Conservation (phyloP, 2,888 invertebrate species). For the Platycnemis pennipes region DNA sequence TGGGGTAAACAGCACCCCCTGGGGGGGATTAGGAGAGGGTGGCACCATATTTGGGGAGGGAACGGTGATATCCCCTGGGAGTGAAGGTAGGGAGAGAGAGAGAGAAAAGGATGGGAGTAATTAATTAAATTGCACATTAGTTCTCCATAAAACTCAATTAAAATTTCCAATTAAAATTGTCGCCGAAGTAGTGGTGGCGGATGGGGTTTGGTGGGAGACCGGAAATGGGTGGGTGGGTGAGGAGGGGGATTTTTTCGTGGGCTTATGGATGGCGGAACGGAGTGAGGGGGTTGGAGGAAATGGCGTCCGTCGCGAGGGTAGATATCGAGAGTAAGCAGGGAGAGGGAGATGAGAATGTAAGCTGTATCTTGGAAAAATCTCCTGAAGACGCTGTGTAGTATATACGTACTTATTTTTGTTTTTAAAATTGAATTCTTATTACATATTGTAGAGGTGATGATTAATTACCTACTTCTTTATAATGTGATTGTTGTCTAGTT, state of each 20-base stretch:
- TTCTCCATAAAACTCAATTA: conserved; percentile 67
- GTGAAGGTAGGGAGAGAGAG: background rate
- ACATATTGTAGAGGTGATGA: too few species aligned
- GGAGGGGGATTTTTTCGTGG: background rate
- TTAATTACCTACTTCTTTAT: too few species aligned
- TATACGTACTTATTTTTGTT: too few species aligned
- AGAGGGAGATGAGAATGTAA: background rate
- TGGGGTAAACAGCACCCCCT: background rate
- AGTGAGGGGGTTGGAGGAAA: background rate
- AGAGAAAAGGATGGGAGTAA: conserved; percentile 13
- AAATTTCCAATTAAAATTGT: conserved; percentile 68
- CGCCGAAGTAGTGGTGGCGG: conserved; percentile 47
- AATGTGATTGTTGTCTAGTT: too few species aligned
- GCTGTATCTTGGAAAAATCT: background rate
- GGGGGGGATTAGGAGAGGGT: background rate
- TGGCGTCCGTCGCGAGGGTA: background rate
- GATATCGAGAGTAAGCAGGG: background rate
- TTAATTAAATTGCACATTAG: conserved; percentile 66
- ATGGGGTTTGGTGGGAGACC: background rate
- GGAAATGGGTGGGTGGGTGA: background rate
- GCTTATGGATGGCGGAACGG: background rate
- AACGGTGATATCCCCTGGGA: background rate
- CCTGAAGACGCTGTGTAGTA: too few species aligned
- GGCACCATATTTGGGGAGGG: background rate
- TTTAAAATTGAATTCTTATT: too few species aligned